Evolutionary conservation across 2,888 invertebrate species (phyloP).

Genomic region (Steinernema scapterisci): DNA sequence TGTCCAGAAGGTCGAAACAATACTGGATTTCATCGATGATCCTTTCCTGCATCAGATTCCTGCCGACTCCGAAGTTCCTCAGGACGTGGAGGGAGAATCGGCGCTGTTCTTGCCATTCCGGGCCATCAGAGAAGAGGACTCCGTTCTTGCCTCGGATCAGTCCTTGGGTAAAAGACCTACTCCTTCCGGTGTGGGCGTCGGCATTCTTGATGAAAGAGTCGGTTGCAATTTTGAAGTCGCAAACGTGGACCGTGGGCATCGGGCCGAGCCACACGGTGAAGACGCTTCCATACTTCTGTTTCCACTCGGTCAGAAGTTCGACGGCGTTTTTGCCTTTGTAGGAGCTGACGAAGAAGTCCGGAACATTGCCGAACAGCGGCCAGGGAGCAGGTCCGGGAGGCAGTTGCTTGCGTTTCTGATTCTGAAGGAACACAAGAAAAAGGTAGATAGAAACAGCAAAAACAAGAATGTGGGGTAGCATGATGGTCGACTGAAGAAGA

Average conservation of each 20-base stretch:
- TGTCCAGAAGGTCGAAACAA: neutral
- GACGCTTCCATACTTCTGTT: neutral
- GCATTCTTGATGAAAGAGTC: neutral
- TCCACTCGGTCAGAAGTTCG: neutral
- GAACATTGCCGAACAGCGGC: neutral
- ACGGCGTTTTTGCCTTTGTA: neutral
- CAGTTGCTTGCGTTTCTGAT: neutral
- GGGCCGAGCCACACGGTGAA: conserved; percentile 11
- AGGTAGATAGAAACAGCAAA: neutral
- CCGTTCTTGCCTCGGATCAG: conserved; percentile 37
- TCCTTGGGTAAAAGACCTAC: neutral
- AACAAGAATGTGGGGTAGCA: neutral
- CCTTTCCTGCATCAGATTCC: conserved; percentile 36
- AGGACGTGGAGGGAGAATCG: conserved; percentile 34
- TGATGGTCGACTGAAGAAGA: neutral
- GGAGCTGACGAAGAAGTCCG: neutral
- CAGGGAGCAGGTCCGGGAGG: conserved; percentile 8
- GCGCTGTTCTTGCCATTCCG: conserved; percentile 34
- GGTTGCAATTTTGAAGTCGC: neutral
- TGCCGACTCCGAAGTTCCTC: conserved; percentile 35
- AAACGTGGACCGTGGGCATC: neutral
- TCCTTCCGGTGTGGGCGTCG: neutral
- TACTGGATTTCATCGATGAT: conserved; percentile 12
- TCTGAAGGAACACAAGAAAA: neutral
- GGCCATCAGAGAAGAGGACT: conserved; percentile 34